Evolutionary conservation across 2,797 vertebrate species (phyloP).

Genomic region (Carduelis carduelis): DNA sequence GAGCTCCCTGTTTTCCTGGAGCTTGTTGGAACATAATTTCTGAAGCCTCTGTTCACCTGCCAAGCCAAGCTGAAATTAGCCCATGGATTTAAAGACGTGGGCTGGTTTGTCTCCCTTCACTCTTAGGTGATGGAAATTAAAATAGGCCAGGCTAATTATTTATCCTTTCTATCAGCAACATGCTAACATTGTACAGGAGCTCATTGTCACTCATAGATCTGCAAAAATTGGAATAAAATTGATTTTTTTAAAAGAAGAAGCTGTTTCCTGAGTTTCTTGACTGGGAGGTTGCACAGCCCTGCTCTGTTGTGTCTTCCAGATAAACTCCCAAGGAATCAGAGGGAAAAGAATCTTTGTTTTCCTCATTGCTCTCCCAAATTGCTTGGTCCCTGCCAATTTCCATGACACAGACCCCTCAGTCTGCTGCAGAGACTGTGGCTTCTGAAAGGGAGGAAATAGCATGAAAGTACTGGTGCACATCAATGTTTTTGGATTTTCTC

Average conservation of each 20-base stretch:
- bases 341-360: slow-evolving; percentile 36
- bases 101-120: not conserved
- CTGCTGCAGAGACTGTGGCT: slow-evolving; percentile 45
- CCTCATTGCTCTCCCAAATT: slow-evolving; percentile 13
- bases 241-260: not conserved
- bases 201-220: not conserved
- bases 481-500: not conserved
- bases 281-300: not conserved
- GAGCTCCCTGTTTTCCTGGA: not conserved
- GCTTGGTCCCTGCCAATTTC: slow-evolving; percentile 4
- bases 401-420: slow-evolving; percentile 56
- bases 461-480: slow-evolving; percentile 51
- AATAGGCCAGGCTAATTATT: not conserved
- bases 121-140: slow-evolving; percentile 10
- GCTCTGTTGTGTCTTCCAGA: not conserved
- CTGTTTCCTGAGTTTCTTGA: not conserved
- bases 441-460: slow-evolving; percentile 53
- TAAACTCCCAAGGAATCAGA: slow-evolving; percentile 24
- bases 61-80: slow-evolving; percentile 46
- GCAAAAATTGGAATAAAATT: not conserved
- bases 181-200: not conserved
- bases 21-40: not conserved
- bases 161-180: not conserved
- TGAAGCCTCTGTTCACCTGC: slow-evolving; percentile 45
- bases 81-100: not conserved